These are phyloP conservation scores for Trichopoda pennipes DNA, from an alignment of 2,888 invertebrate genomes.

Conservation along the genomic window DNA sequence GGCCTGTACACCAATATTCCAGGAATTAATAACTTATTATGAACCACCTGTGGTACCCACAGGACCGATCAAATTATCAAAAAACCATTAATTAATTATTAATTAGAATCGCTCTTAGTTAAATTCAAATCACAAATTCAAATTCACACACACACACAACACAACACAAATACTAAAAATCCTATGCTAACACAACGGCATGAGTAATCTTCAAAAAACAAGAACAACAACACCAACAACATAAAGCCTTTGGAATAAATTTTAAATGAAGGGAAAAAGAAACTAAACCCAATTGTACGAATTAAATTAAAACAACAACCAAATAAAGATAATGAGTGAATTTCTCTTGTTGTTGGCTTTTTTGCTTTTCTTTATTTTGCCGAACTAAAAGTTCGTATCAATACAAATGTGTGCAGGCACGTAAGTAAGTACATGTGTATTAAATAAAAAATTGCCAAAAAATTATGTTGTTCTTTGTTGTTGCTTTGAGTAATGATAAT, in stretches of 20 bases:
- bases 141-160: not conserved
- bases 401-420: not conserved
- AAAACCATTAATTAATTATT: slow-evolving; percentile 52
- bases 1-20: too few relatives aligned
- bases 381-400: slow-evolving; percentile 14
- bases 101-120: slow-evolving; percentile 42
- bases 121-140: not conserved
- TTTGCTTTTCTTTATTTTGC: not conserved
- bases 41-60: too few relatives aligned
- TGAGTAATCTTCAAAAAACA: slow-evolving; percentile 44
- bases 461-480: not conserved
- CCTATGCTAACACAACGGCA: slow-evolving; percentile 6
- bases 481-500: slow-evolving; percentile 12
- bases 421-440: slow-evolving; percentile 14
- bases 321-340: slow-evolving; percentile 28
- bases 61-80: not conserved
- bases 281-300: slow-evolving; percentile 4
- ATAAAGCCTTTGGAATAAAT: slow-evolving; percentile 37
- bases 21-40: too few relatives aligned
- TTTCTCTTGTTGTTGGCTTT: not conserved
- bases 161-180: slow-evolving; percentile 6
- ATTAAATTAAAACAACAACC: not conserved
- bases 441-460: slow-evolving; percentile 32
- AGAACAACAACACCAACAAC: slow-evolving; percentile 23
- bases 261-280: slow-evolving; percentile 27